phyloP scores from a whole-genome alignment of 1,140 invertebrate species.

The Asobara japonica region DNA sequence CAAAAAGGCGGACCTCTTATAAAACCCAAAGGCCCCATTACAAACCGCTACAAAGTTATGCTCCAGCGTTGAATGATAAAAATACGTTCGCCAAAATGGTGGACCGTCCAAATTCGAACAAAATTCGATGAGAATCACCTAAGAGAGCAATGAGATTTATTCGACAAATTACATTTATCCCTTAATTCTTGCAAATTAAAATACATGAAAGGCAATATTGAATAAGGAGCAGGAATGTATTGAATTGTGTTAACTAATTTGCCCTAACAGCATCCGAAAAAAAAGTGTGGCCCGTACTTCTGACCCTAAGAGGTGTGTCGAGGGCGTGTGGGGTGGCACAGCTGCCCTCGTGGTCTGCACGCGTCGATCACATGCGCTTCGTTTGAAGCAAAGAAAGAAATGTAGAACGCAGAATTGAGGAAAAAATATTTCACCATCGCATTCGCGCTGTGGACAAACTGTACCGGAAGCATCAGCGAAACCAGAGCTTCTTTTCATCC shows the following conservation, averaged over 20 bases:
- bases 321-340: conserved; percentile 34
- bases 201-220: not conserved
- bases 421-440: conserved; percentile 25
- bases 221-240: not conserved
- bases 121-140: not conserved
- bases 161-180: too few species aligned
- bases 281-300: not conserved
- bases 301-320: conserved; percentile 37
- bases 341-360: conserved; percentile 31
- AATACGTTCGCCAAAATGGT: conserved; percentile 10
- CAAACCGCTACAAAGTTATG: conserved; percentile 25
- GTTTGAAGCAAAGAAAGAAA: not conserved
- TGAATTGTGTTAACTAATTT: not conserved
- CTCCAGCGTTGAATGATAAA: conserved; percentile 5
- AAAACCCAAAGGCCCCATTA: conserved; percentile 31
- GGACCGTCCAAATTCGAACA: not conserved
- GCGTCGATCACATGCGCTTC: conserved; percentile 24
- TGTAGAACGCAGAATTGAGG: not conserved
- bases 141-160: not conserved
- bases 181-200: not conserved
- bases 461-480: conserved; percentile 29
- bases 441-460: conserved; percentile 8
- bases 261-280: conserved; percentile 7
- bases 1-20: conserved; percentile 32
- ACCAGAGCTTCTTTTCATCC: conserved; percentile 34